These are phyloP conservation scores for Acronicta aceris DNA, from an alignment of 2,888 invertebrate genomes.

Conservation along the genomic window DNA sequence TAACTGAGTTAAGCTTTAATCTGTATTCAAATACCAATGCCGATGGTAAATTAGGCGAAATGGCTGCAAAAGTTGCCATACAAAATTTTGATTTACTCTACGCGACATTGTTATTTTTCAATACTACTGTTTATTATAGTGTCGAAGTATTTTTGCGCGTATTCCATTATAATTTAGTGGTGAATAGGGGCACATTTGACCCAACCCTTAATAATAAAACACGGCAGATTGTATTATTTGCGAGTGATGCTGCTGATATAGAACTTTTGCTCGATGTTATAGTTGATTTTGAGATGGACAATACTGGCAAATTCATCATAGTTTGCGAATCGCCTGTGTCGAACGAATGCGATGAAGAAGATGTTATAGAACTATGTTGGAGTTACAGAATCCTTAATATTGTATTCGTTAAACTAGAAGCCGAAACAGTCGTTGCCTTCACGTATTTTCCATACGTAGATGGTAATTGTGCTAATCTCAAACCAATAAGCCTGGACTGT, in stretches of 20 bases:
- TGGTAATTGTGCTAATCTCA: slow-evolving; percentile 64
- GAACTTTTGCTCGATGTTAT: slow-evolving; percentile 65
- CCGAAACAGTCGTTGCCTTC: slow-evolving; percentile 60
- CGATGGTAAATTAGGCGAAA: slow-evolving; percentile 60
- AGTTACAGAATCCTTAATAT: slow-evolving; percentile 73
- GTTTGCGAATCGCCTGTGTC: slow-evolving; percentile 67
- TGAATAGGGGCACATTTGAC: slow-evolving; percentile 62
- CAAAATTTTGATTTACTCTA: slow-evolving; percentile 75
- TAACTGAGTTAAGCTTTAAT: slow-evolving; percentile 17
- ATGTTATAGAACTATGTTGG: slow-evolving; percentile 71
- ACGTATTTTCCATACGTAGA: slow-evolving; percentile 68
- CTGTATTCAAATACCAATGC: slow-evolving; percentile 25
- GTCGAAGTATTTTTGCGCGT: slow-evolving; percentile 67
- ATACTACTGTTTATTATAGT: slow-evolving; percentile 66
- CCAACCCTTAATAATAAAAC: slow-evolving; percentile 55
- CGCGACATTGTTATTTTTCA: slow-evolving; percentile 73
- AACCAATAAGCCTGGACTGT: slow-evolving; percentile 61
- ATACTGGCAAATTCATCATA: slow-evolving; percentile 75
- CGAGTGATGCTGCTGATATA: slow-evolving; percentile 62
- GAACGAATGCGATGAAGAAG: slow-evolving; percentile 69
- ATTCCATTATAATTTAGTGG: slow-evolving; percentile 68
- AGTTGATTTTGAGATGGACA: slow-evolving; percentile 67
- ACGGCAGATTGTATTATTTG: slow-evolving; percentile 73
- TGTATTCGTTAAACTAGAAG: slow-evolving; percentile 65
- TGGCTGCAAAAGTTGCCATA: slow-evolving; percentile 72